Conservation (phyloP, 2,888 invertebrate species). For the Zele albiditarsus region DNA sequence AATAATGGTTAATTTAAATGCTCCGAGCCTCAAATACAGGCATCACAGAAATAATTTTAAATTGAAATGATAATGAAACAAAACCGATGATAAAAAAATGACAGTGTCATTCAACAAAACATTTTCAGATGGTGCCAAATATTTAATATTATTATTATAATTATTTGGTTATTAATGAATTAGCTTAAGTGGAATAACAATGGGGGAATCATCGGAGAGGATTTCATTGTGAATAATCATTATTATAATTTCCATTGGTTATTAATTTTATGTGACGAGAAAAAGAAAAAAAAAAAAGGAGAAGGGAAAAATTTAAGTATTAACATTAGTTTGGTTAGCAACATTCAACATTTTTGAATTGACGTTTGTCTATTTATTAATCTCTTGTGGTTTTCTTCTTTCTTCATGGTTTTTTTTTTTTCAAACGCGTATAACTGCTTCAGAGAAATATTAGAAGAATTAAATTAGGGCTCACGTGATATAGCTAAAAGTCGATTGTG, state of each 20-base stretch:
- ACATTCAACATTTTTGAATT: not conserved
- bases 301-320: not conserved
- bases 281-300: not conserved
- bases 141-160: not conserved
- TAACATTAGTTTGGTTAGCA: not conserved
- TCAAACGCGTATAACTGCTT: not conserved
- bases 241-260: not conserved
- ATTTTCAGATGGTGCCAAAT: slow-evolving; percentile 6
- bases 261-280: not conserved
- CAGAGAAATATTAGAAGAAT: not conserved
- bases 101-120: not conserved
- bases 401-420: not conserved
- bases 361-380: not conserved
- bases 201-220: not conserved
- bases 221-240: not conserved
- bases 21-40: not conserved
- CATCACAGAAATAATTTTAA: not conserved
- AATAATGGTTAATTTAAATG: not conserved
- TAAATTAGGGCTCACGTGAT: slow-evolving; percentile 22
- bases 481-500: slow-evolving; percentile 5
- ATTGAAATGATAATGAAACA: too few relatives aligned
- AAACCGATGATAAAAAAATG: not conserved
- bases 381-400: not conserved
- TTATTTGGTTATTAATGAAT: not conserved
- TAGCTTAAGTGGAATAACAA: not conserved